Percentiles rank a stretch among this genome's conserved stretches.
Evolutionary conservation across 2,113 vertebrate genomes (phyloP).

Genomic region (Neodon shergylaensis): DNA sequence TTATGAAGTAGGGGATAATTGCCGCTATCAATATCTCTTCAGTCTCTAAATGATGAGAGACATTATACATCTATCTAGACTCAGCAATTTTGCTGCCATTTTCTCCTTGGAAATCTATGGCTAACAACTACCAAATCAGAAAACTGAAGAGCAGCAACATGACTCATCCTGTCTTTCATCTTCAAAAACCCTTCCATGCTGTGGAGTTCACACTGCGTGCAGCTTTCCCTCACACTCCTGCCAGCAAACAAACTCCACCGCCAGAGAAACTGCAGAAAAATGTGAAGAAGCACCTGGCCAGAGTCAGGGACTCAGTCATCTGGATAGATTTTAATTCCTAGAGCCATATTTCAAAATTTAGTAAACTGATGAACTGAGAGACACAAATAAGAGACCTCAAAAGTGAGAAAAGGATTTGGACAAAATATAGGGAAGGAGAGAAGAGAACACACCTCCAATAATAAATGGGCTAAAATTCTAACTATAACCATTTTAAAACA

Average conservation of each 20-base stretch:
- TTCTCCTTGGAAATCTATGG: conserved; percentile 22
- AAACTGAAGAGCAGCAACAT: background rate
- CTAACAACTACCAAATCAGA: conserved; percentile 42
- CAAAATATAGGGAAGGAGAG: background rate
- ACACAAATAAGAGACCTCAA: conserved; percentile 29
- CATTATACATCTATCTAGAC: background rate
- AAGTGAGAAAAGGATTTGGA: background rate
- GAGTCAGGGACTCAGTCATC: conserved; percentile 29
- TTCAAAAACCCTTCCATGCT: conserved; percentile 48
- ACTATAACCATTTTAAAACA: background rate
- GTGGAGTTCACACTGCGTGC: conserved; percentile 31
- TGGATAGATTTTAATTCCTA: conserved; percentile 2
- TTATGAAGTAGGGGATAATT: background rate
- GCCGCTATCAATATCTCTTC: background rate
- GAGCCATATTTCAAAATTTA: conserved; percentile 46
- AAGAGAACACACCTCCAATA: background rate
- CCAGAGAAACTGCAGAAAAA: background rate
- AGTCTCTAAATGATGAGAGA: background rate
- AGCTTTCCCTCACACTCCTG: background rate
- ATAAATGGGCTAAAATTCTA: background rate
- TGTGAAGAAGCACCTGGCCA: background rate
- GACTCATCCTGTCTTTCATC: conserved; percentile 57
- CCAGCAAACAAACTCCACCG: background rate
- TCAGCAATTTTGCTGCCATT: conserved; percentile 22
- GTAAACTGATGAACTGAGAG: background rate